Conservation (phyloP, 1,140 invertebrate genomes). For the Lordiphosa stackelbergi region DNA sequence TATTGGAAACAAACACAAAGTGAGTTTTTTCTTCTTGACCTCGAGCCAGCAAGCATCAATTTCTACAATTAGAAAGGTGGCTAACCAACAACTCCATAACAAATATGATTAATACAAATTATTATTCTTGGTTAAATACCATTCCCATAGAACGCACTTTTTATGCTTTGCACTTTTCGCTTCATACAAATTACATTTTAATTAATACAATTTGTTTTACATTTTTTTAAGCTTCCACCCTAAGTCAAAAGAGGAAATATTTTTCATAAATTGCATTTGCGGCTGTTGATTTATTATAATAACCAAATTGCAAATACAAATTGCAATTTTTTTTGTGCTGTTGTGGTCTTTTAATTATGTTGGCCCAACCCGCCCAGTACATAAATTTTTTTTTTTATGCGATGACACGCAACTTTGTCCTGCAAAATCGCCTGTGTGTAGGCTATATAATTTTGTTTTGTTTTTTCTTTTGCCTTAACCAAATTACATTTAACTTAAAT, state of each 20-base stretch:
- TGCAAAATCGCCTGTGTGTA: conserved; percentile 1
- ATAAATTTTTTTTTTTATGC: conserved; percentile 20
- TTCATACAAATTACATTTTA: too few species aligned
- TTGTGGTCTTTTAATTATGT: conserved; percentile 53
- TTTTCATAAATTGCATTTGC: conserved; percentile 36
- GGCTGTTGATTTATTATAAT: conserved; percentile 47
- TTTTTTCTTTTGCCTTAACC: conserved; percentile 35
- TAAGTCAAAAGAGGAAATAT: conserved; percentile 11
- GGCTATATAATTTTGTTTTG: conserved; percentile 11
- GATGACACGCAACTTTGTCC: conserved; percentile 30
- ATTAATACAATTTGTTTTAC: neutral
- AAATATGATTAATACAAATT: too few species aligned
- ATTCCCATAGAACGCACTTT: too few species aligned
- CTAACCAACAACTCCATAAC: too few species aligned
- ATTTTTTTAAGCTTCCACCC: conserved; percentile 9
- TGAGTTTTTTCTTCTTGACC: too few species aligned
- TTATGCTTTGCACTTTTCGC: too few species aligned
- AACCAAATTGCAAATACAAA: conserved; percentile 23
- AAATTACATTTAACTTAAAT: conserved; percentile 66
- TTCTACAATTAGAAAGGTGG: too few species aligned
- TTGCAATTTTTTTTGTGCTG: conserved; percentile 6
- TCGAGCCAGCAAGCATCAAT: too few species aligned
- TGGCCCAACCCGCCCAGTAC: conserved; percentile 26
- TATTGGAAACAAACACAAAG: too few species aligned
- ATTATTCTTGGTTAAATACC: too few species aligned